These are phyloP conservation scores for Carassius carassius DNA, from an alignment of 2,113 vertebrate genomes.

Conservation along the genomic window DNA sequence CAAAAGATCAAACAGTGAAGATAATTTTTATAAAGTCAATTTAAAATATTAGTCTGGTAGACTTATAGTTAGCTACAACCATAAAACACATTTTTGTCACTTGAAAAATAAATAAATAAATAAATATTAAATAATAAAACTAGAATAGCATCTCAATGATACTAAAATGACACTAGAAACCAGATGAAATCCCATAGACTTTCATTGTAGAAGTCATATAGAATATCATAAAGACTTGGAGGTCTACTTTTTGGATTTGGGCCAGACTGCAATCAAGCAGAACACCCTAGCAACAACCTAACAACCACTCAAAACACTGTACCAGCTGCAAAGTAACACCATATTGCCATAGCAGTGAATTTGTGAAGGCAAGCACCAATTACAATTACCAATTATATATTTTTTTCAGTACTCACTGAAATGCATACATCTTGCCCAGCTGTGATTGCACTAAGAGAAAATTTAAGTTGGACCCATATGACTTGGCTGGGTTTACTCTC, in stretches of 20 bases:
- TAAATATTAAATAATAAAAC: too few species aligned
- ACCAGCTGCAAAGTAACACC: neutral
- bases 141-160: too few species aligned
- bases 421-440: neutral
- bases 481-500: slow-evolving; percentile 48
- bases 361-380: neutral
- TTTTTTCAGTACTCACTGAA: neutral
- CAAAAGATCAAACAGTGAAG: too few species aligned
- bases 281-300: neutral
- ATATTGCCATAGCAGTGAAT: neutral
- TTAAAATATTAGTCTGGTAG: too few species aligned
- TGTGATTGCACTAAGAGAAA: slow-evolving; percentile 12
- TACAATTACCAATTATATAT: neutral
- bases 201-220: too few species aligned
- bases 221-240: too few species aligned
- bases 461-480: neutral
- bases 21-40: too few species aligned
- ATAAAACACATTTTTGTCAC: too few species aligned
- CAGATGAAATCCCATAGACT: too few species aligned
- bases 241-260: neutral
- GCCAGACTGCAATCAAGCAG: neutral
- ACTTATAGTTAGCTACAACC: too few species aligned
- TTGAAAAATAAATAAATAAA: too few species aligned
- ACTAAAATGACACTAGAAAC: too few species aligned
- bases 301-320: neutral